Conservation (phyloP, 2,888 invertebrate species). For the Scaptomyza polygonia region DNA sequence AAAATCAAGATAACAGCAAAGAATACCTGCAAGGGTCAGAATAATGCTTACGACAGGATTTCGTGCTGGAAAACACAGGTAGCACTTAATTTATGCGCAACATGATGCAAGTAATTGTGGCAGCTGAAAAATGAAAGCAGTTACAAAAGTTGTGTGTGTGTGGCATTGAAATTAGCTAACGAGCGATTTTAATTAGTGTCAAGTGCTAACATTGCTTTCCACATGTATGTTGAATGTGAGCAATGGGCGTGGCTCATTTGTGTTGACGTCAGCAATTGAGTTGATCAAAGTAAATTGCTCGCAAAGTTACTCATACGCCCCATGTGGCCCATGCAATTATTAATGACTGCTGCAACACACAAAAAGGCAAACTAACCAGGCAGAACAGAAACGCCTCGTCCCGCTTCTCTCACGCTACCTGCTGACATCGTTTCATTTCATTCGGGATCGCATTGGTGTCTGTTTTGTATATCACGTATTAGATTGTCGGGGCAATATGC, state of each 20-base stretch:
- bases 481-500: constrained; percentile 61
- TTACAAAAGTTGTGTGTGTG: constrained; percentile 43
- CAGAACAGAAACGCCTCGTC: too few relatives aligned
- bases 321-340: constrained; percentile 61
- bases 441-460: constrained; percentile 34
- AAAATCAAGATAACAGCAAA: neutral
- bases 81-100: constrained; percentile 59
- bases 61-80: neutral
- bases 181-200: constrained; percentile 81
- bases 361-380: constrained; percentile 9
- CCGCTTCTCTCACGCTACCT: constrained; percentile 7
- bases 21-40: constrained; percentile 22
- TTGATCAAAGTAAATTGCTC: constrained; percentile 61
- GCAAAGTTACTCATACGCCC: constrained; percentile 53
- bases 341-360: constrained; percentile 48
- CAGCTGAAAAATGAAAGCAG: constrained; percentile 44
- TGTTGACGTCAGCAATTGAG: constrained; percentile 41
- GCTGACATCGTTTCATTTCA: constrained; percentile 69
- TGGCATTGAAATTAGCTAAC: constrained; percentile 79
- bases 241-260: constrained; percentile 19
- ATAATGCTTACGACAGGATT: constrained; percentile 1
- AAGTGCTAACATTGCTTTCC: constrained; percentile 53
- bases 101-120: constrained; percentile 64
- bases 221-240: neutral
- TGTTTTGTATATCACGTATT: constrained; percentile 45